Evolutionary conservation across 2,888 invertebrate genomes (phyloP).

Genomic region (Brachylomia viminalis): DNA sequence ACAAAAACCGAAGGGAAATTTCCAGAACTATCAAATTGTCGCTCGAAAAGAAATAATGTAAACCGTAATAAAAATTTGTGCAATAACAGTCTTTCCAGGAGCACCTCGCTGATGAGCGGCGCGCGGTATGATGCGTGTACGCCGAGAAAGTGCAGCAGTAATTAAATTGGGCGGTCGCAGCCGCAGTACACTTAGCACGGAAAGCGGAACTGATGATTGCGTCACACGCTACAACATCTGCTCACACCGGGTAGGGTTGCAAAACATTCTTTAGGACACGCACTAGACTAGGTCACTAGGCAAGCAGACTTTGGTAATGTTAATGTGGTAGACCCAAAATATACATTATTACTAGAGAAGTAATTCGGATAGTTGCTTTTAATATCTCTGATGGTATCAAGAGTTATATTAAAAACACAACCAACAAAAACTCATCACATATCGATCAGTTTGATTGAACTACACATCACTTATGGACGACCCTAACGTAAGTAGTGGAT

Average conservation of each 20-base stretch:
- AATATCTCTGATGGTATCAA: not conserved
- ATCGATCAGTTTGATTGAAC: not conserved
- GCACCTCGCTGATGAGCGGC: not conserved
- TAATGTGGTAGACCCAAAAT: not conserved
- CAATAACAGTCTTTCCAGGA: not conserved
- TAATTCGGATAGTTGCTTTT: not conserved
- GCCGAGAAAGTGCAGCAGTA: conserved; percentile 78
- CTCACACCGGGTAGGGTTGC: conserved; percentile 46
- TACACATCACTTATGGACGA: not conserved
- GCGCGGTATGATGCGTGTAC: conserved; percentile 70
- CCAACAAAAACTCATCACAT: not conserved
- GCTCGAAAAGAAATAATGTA: not conserved
- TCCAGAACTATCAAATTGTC: not conserved
- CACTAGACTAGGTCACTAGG: not conserved
- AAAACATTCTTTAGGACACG: not conserved
- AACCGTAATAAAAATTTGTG: not conserved
- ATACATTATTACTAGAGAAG: not conserved
- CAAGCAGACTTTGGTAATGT: not conserved
- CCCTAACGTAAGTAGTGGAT: not conserved
- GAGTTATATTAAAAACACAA: not conserved
- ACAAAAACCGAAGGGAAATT: not conserved
- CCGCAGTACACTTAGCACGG: conserved; percentile 72
- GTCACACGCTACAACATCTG: conserved; percentile 72
- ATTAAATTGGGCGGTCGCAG: conserved; percentile 74
- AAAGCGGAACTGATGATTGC: conserved; percentile 83